Evolutionary conservation across 2,113 vertebrate species (phyloP), one percentile per base, ranked within the genome.

Genomic region (Antennarius striatus): DNA sequence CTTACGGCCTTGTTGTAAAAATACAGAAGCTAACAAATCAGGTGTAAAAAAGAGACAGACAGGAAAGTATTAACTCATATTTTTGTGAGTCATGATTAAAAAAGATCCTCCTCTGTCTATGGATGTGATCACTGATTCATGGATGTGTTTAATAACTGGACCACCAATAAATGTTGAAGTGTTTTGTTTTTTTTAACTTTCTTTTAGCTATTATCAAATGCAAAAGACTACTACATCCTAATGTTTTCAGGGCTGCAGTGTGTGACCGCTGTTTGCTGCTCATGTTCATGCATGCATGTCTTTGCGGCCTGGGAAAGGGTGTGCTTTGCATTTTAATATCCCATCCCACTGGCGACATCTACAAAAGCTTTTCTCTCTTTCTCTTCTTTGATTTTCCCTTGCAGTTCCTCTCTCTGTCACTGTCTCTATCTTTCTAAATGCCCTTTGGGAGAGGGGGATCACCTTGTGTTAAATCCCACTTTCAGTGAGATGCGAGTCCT

Each of bases 281-380:
- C 62, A 54, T 83, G 81, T 65, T 81, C 79, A 79, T 64, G 79
- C 72, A 75, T 80, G 77, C 76, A 65, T 70, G 85, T 86, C 77
- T 68, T 48, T 43, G 83, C 65, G 73, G 63, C 75, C 60, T 39
- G 76, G 74, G 66, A 69, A 62, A 67, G 80, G 70, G 55, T 83
- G 79, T 78, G 88, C 80, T 84, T 68, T 83, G 84, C 76, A 86
- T 89, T 80, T 83, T 65, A 87, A 90, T 66, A 58, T 56, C 73
- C 52, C 55, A 17, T 75, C 32, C 47, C 67, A 8, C 57, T 22
- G 4, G 36, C 39, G 51, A 68, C 32, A 40, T 65, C 53, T 64
- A 61, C 64, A 56, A 52, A 40, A 42, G 53, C 60, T 54, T 56
- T 49, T 55, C 71, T 79, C 51, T 43, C 75, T 32, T 53, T 52